phyloP scores from a whole-genome alignment of 2,797 vertebrate species.

The Coranthus polyacanthus region DNA sequence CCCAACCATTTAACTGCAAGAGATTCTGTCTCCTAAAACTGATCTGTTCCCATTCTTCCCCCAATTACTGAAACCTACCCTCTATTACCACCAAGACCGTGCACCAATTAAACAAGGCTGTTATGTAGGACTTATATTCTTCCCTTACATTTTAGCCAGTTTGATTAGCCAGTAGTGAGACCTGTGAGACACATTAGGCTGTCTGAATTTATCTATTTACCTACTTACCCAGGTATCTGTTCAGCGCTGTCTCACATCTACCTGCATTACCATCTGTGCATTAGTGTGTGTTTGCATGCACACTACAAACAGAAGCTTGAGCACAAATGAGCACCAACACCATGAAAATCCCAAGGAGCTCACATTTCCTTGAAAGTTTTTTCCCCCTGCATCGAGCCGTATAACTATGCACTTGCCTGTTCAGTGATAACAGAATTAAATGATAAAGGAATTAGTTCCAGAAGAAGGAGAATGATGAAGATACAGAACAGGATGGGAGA shows the following conservation, averaged over 20 bases:
- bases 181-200: background rate
- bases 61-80: slow-evolving; percentile 34
- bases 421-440: slow-evolving; percentile 66
- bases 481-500: slow-evolving; percentile 30
- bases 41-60: slow-evolving; percentile 22
- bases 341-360: slow-evolving; percentile 33
- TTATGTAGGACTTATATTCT: slow-evolving; percentile 28
- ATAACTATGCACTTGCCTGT: slow-evolving; percentile 23
- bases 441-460: slow-evolving; percentile 72
- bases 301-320: background rate
- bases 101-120: slow-evolving; percentile 40
- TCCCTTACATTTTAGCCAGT: slow-evolving; percentile 10
- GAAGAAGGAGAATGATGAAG: slow-evolving; percentile 52
- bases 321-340: slow-evolving; percentile 14
- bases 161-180: slow-evolving; percentile 14
- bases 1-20: slow-evolving; percentile 12
- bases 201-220: slow-evolving; percentile 21
- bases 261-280: slow-evolving; percentile 3
- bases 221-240: slow-evolving; percentile 25
- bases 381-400: slow-evolving; percentile 14
- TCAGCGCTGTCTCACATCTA: slow-evolving; percentile 2
- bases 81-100: slow-evolving; percentile 28
- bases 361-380: slow-evolving; percentile 50
- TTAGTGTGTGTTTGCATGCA: background rate
- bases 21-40: slow-evolving; percentile 18